Evolutionary conservation across 2,888 invertebrate genomes (phyloP), one percentile per base, ranked within the genome.

Genomic region (Melolontha melolontha): DNA sequence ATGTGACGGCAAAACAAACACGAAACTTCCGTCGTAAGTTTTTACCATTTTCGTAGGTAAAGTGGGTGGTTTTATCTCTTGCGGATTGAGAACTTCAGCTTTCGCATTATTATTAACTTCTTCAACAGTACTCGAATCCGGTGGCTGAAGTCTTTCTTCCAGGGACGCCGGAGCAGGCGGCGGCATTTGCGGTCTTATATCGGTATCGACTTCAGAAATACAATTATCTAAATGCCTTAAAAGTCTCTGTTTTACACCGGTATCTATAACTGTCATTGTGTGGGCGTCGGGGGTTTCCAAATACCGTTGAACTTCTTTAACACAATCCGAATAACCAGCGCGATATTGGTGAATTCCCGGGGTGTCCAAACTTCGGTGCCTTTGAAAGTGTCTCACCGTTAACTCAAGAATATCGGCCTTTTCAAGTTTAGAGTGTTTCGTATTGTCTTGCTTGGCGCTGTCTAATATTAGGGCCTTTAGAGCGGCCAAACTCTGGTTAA

Each of bases 341-440:
- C 88, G 86, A 82, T 89, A 90, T 81, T 89, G 90, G 81, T 86
- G 74, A 52, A 78, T 75, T 79, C 86, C 85, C 66, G 87, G 87
- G 73, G 87, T 87, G 73, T 90, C 89, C 40, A 91, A 82, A 73
- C 90, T 89, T 72, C 91, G 87, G 79, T 92, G 91, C 73, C 90
- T 83, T 80, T 93, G 93, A 73, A 95, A 88, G 81, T 94, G 93
- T 68, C 92, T 86, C 57, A 94, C 94, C 1, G 94, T 93, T 80
- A 94, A 86, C 82, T 94, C 94, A 71, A 94, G 83, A 75, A 94
- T 94, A 82, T 94, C 94, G 2, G 92, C 92, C 81, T 94, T 94
- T 83, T 94, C 94, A 81, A 94, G 85, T 83, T 94, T 94, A 70
- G 92, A 91, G 80, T 93, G 93, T 78, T 91, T 91, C 59, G 90